Conservation (phyloP, 2,797 vertebrate genomes). For the Acipenser oxyrinchus region DNA sequence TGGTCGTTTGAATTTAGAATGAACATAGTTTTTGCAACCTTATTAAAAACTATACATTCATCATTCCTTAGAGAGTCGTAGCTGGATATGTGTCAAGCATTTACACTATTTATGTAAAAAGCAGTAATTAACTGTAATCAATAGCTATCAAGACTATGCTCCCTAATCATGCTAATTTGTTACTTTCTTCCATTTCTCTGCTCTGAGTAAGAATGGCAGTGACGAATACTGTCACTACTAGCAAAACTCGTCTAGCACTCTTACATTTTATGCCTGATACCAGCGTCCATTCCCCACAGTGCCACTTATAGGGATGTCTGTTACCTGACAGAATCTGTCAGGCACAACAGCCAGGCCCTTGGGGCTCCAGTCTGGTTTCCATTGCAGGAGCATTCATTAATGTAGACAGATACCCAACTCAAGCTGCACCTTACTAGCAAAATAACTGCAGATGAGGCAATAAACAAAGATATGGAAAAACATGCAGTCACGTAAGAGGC, state of each 20-base stretch:
- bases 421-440: no score
- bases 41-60: no score
- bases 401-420: no score
- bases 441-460: no score
- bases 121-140: slow-evolving; percentile 1
- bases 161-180: not conserved
- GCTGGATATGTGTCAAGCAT: not conserved
- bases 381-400: not conserved
- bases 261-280: not conserved
- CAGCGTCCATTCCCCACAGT: not conserved
- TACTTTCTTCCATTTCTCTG: not conserved
- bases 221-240: not conserved
- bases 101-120: not conserved
- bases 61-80: no score
- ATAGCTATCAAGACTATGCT: not conserved
- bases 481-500: no score
- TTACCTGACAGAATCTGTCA: not conserved
- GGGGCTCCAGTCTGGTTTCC: not conserved
- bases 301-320: not conserved
- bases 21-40: no score
- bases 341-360: not conserved
- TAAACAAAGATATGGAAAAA: no score
- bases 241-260: no score
- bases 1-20: no score
- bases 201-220: not conserved